Conservation (phyloP, 1,140 invertebrate species). For the Cotesia typhae region DNA sequence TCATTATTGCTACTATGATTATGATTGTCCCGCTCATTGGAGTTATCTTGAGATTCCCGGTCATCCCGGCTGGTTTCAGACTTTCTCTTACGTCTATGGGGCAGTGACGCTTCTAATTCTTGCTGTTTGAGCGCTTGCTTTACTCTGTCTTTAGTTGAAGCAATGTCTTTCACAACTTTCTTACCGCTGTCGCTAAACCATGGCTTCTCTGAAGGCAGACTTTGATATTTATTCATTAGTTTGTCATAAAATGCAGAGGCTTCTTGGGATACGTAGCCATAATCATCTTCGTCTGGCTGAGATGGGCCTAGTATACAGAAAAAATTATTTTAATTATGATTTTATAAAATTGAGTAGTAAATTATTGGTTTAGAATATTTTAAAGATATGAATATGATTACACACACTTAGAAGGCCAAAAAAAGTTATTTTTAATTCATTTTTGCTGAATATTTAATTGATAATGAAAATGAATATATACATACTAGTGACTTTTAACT, state of each 20-base stretch:
- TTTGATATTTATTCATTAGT: conserved; percentile 84
- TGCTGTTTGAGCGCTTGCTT: conserved; percentile 78
- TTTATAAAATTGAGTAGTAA: too few relatives aligned
- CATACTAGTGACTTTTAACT: too few relatives aligned
- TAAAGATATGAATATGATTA: too few relatives aligned
- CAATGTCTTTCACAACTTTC: conserved; percentile 62
- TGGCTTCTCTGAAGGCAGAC: conserved; percentile 72
- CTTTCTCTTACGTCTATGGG: conserved; percentile 74
- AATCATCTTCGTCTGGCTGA: conserved; percentile 91
- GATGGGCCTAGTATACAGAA: conserved; percentile 66
- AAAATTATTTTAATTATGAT: too few relatives aligned
- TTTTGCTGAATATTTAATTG: too few relatives aligned
- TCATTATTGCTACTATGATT: conserved; percentile 53
- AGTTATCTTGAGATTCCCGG: conserved; percentile 37
- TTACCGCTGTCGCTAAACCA: conserved; percentile 56
- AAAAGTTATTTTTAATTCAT: too few relatives aligned
- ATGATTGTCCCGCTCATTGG: conserved; percentile 27
- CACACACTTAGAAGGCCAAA: too few relatives aligned
- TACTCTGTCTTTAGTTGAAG: conserved; percentile 71
- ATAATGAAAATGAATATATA: too few relatives aligned
- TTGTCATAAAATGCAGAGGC: conserved; percentile 82
- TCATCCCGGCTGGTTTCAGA: conserved; percentile 45
- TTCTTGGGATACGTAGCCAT: conserved; percentile 85
- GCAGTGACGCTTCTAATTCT: conserved; percentile 75
- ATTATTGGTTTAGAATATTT: too few relatives aligned